These are phyloP conservation scores for Drepanosiphum platanoidis DNA, from an alignment of 2,888 invertebrate species.

Conservation along the genomic window DNA sequence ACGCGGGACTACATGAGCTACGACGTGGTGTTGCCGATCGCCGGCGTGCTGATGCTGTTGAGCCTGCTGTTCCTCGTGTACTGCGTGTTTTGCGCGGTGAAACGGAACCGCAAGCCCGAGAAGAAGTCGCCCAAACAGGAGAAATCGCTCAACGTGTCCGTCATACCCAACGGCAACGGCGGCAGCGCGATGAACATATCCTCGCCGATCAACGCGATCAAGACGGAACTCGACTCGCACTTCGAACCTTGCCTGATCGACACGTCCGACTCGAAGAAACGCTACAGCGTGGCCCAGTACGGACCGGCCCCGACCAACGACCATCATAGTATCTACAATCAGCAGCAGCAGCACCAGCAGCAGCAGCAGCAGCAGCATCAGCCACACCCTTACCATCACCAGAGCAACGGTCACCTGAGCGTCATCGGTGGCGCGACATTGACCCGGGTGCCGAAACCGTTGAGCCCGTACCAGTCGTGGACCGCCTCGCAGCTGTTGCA, in stretches of 20 bases:
- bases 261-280: conserved; percentile 69
- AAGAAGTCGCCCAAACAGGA: conserved; percentile 64
- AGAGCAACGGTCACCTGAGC: conserved; percentile 64
- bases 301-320: conserved; percentile 47
- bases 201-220: conserved; percentile 63
- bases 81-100: conserved; percentile 70
- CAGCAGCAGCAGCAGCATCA: conserved; percentile 54
- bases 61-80: conserved; percentile 68
- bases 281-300: conserved; percentile 68
- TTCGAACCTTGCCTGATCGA: conserved; percentile 66
- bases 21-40: conserved; percentile 70
- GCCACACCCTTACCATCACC: conserved; percentile 62
- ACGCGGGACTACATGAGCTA: conserved; percentile 67
- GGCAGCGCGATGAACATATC: conserved; percentile 64
- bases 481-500: conserved; percentile 72
- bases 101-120: conserved; percentile 66
- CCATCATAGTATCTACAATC: neutral
- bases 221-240: conserved; percentile 64
- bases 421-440: conserved; percentile 66
- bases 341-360: conserved; percentile 38
- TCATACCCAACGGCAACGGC: conserved; percentile 68
- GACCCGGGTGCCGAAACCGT: conserved; percentile 67
- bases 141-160: conserved; percentile 67
- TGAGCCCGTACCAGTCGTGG: conserved; percentile 73
- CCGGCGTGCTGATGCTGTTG: conserved; percentile 69